These are phyloP conservation scores for Mobula hypostoma DNA, from an alignment of 2,113 vertebrate species.

Conservation along the genomic window DNA sequence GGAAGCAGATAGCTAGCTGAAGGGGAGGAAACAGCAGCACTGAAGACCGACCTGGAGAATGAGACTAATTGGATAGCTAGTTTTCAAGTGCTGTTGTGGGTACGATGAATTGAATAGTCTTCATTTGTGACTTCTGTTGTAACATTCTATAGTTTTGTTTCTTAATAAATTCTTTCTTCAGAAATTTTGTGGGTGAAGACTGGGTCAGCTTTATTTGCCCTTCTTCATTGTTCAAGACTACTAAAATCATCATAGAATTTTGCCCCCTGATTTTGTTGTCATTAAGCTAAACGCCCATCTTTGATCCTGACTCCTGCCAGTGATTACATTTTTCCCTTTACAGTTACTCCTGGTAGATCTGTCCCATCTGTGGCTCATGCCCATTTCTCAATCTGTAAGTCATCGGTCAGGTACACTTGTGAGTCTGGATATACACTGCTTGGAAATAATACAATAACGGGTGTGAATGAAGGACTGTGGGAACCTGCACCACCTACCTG, in stretches of 20 bases:
- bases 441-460: background rate
- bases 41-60: background rate
- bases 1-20: background rate
- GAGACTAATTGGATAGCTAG: background rate
- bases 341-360: background rate
- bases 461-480: background rate
- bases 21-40: background rate
- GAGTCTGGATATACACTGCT: background rate
- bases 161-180: background rate
- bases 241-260: background rate
- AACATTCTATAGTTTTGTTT: background rate
- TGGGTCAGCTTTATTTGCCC: background rate
- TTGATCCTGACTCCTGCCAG: background rate
- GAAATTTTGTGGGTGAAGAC: background rate
- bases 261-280: background rate
- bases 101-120: background rate
- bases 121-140: background rate
- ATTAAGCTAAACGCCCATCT: background rate
- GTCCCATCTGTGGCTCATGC: background rate
- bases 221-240: background rate
- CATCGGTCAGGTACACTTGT: background rate
- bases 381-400: conserved; percentile 2
- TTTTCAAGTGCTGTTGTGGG: background rate
- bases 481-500: background rate
- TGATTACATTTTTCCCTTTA: background rate